These are phyloP conservation scores for Agrochola lota DNA, from an alignment of 2,888 invertebrate species.

Conservation along the genomic window DNA sequence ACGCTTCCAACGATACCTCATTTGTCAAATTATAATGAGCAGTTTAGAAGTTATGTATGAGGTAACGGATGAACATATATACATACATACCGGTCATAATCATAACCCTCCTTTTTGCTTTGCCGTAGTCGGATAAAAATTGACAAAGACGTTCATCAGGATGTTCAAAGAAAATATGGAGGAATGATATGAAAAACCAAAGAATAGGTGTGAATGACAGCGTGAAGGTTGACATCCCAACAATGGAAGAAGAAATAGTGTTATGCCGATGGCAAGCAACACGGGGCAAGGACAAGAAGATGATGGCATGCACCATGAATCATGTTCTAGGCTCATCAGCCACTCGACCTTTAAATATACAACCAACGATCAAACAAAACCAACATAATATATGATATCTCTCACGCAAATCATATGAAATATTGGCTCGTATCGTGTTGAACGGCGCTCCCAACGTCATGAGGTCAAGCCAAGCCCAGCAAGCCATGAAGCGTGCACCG, in stretches of 20 bases:
- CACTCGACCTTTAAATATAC: constrained; percentile 12
- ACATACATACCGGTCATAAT: too few species aligned
- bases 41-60: too few species aligned
- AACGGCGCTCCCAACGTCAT: constrained; percentile 41
- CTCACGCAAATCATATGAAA: constrained; percentile 55
- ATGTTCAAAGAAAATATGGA: neutral
- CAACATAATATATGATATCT: constrained; percentile 49
- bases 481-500: constrained; percentile 45
- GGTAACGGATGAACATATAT: too few species aligned
- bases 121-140: too few species aligned
- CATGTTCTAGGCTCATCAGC: constrained; percentile 1
- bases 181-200: too few species aligned
- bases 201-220: neutral
- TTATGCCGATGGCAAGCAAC: too few species aligned
- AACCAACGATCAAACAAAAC: constrained; percentile 11
- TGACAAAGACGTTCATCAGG: neutral
- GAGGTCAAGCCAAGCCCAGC: constrained; percentile 57
- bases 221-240: neutral
- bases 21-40: too few species aligned
- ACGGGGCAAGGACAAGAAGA: neutral
- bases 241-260: neutral
- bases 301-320: neutral
- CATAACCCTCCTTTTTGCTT: too few species aligned
- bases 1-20: too few species aligned
- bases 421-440: constrained; percentile 51